A percentile compares a stretch with the other conserved stretches of the same genome.
Evolutionary conservation across 1,140 invertebrate species (phyloP).

Genomic region (Drosophila tristis): DNA sequence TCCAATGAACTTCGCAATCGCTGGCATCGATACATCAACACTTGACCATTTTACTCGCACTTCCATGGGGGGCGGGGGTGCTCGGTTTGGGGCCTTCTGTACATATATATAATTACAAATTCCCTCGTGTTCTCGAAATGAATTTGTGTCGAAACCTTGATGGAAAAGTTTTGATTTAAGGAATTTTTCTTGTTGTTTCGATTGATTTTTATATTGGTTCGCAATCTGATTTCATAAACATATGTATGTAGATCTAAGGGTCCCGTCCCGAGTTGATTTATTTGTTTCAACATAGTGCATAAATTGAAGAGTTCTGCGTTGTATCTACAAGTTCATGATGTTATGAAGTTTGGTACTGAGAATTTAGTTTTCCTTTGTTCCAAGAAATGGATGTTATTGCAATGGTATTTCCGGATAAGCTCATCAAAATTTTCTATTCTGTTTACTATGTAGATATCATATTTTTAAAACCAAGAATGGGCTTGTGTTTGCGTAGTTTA

Average conservation of each 20-base stretch:
- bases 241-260: background rate
- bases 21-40: conserved; percentile 71
- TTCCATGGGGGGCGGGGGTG: too few relatives aligned
- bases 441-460: too few relatives aligned
- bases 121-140: conserved; percentile 14
- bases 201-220: conserved; percentile 21
- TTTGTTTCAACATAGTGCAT: conserved; percentile 32
- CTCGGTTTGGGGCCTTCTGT: conserved; percentile 11
- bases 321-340: conserved; percentile 10
- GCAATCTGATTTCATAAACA: conserved; percentile 21
- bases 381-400: too few relatives aligned
- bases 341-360: background rate
- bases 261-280: conserved; percentile 16
- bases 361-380: too few relatives aligned
- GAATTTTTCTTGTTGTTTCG: conserved; percentile 12
- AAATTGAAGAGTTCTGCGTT: conserved; percentile 12
- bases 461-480: too few relatives aligned
- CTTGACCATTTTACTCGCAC: conserved; percentile 41
- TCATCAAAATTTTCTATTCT: too few relatives aligned
- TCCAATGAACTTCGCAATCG: conserved; percentile 42
- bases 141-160: conserved; percentile 70
- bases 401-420: too few relatives aligned
- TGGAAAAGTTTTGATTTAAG: conserved; percentile 47
- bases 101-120: conserved; percentile 14
- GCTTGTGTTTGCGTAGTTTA: too few relatives aligned